Evolutionary conservation across 1,140 invertebrate species (phyloP), one percentile per base, ranked within the genome.

Genomic region (Drosophila kohkoa): DNA sequence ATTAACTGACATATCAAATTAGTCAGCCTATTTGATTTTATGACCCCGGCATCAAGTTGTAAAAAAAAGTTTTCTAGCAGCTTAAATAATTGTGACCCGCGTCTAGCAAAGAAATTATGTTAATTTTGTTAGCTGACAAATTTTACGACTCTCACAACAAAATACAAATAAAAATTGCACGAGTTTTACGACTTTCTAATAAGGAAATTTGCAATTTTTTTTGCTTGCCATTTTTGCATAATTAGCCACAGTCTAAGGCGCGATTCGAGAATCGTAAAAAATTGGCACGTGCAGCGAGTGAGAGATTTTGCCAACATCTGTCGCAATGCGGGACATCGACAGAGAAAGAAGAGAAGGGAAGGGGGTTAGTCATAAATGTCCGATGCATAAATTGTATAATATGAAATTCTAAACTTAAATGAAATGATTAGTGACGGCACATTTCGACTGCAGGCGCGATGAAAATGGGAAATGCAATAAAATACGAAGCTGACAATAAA

Each of bases 331-430:
- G 41, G 35, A 38, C 35, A 60, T 49, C 11, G 5, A 25, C 20
- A 25, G 20, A 25, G 20, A 25, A 25, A 25, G 20, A 25, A 25
- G 20, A 25, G 13, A 38, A 38, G 2, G 4, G 13, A 52, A 16
- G 38, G 63, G 49, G 63, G 13, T 32, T 4, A 49, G 77, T 89
- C 85, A 88, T 88, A 89, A 89, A 88, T 88, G 80, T 80, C 69
- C 52, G 45, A 8, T 80, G 72, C 71, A 87, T 87, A 87, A 87
- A 87, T 25, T 25, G 20, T 82, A 87, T 88, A 82, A 75, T 75
- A 81, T 74, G 70, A 79, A 89, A 88, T 78, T 89, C 77, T 75
- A 81, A 89, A 88, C 68, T 85, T 88, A 89, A 88, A 89, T 88
- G 74, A 73, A 85, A 85, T 79, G 81, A 88, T 88, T 88, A 89